Evolutionary conservation across 2,888 invertebrate species (phyloP).

Genomic region (Dorcus hopei): DNA sequence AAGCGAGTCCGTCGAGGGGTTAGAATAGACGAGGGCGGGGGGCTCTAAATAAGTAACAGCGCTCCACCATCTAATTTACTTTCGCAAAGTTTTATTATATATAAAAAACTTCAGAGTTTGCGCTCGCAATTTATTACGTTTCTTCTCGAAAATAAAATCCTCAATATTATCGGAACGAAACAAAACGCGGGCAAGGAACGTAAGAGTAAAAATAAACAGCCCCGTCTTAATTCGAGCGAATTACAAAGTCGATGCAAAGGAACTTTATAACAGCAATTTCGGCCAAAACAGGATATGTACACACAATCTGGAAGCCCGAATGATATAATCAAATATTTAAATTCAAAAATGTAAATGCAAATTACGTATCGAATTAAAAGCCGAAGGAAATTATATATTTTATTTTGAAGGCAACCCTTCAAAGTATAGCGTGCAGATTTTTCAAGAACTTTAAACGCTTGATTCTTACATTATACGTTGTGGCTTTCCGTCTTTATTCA

Average conservation of each 20-base stretch:
- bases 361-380: constrained; percentile 8
- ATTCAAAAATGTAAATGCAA: constrained; percentile 18
- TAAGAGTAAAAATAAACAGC: not conserved
- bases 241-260: not conserved
- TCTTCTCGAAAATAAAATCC: not conserved
- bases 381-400: constrained; percentile 14
- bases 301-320: constrained; percentile 2
- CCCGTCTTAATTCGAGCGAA: constrained; percentile 1
- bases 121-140: constrained; percentile 9
- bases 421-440: constrained; percentile 13
- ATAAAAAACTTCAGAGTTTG: constrained; percentile 34
- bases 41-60: constrained; percentile 39
- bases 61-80: constrained; percentile 39
- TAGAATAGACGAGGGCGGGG: constrained; percentile 16
- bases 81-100: constrained; percentile 38
- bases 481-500: not conserved
- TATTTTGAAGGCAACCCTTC: constrained; percentile 7
- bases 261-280: constrained; percentile 1
- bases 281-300: constrained; percentile 7
- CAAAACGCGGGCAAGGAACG: not conserved
- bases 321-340: constrained; percentile 21
- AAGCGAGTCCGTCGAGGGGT: constrained; percentile 37
- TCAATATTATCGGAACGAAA: constrained; percentile 1
- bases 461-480: constrained; percentile 1
- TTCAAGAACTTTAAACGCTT: constrained; percentile 2